phyloP scores from a whole-genome alignment of 2,888 invertebrate genomes.

The Achlya flavicornis region DNA sequence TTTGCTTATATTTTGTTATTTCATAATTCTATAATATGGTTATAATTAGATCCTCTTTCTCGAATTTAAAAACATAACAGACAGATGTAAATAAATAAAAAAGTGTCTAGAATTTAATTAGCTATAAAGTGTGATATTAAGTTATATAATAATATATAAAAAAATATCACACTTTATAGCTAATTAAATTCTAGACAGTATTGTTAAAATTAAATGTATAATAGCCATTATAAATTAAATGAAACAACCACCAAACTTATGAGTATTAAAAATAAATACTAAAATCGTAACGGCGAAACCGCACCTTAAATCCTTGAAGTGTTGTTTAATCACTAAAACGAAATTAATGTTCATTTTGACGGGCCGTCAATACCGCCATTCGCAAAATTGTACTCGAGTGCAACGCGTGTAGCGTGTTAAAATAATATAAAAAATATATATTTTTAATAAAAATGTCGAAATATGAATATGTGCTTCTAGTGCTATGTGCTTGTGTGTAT shows the following conservation, averaged over 20 bases:
- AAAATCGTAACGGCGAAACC: conserved; percentile 37
- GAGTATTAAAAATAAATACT: not conserved
- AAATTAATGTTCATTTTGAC: conserved; percentile 54
- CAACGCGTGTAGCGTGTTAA: conserved; percentile 34
- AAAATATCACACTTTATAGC: too few species aligned
- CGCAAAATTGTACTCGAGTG: conserved; percentile 47
- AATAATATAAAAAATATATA: conserved; percentile 27
- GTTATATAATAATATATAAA: too few species aligned
- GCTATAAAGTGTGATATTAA: too few species aligned
- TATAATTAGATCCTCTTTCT: not conserved
- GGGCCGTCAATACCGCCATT: conserved; percentile 49
- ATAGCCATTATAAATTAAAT: too few species aligned
- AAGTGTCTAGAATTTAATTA: too few species aligned
- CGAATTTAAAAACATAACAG: too few species aligned
- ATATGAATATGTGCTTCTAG: conserved; percentile 43
- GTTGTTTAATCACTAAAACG: conserved; percentile 64
- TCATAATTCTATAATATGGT: not conserved
- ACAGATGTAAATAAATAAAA: too few species aligned
- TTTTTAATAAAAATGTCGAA: conserved; percentile 34
- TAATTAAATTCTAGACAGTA: too few species aligned
- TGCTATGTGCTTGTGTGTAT: conserved; percentile 61
- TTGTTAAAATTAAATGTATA: too few species aligned
- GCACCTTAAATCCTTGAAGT: conserved; percentile 67
- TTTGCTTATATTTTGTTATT: not conserved
- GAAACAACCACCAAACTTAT: too few species aligned